Percentiles rank a stretch among this genome's conserved stretches.
phyloP scores from a whole-genome alignment of 2,888 invertebrate species.

The Scelioninae gen. 1 region DNA sequence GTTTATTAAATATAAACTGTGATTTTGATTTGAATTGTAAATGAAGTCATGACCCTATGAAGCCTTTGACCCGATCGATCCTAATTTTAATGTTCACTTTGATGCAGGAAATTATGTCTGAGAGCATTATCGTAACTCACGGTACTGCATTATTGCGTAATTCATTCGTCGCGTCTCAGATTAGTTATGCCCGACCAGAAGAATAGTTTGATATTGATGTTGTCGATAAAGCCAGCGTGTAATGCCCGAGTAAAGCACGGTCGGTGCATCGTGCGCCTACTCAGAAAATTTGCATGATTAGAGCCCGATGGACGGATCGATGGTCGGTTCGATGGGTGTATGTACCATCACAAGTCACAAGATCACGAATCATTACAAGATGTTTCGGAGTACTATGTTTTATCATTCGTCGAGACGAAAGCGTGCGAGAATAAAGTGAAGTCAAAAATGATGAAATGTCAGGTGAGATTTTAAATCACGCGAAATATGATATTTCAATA shows the following conservation, averaged over 20 bases:
- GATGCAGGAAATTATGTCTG: constrained; percentile 31
- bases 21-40: constrained; percentile 7
- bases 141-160: constrained; percentile 42
- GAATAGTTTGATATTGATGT: constrained; percentile 66
- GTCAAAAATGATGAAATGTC: constrained; percentile 5
- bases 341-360: constrained; percentile 29
- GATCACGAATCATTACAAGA: constrained; percentile 46
- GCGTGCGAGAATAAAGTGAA: constrained; percentile 25
- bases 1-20: too few species aligned
- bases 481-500: not conserved
- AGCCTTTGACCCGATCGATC: constrained; percentile 16
- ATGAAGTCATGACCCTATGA: constrained; percentile 1
- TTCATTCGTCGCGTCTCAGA: constrained; percentile 43
- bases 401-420: constrained; percentile 47
- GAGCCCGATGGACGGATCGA: too few species aligned
- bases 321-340: constrained; percentile 49
- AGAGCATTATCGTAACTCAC: constrained; percentile 42
- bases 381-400: constrained; percentile 23
- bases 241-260: constrained; percentile 61
- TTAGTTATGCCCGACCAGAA: constrained; percentile 56
- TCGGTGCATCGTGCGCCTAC: constrained; percentile 50
- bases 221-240: constrained; percentile 56
- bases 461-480: not conserved
- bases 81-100: constrained; percentile 37
- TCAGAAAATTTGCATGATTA: constrained; percentile 69